These are phyloP conservation scores for Melieria crassipennis DNA, from an alignment of 2,888 invertebrate genomes.

Conservation along the genomic window DNA sequence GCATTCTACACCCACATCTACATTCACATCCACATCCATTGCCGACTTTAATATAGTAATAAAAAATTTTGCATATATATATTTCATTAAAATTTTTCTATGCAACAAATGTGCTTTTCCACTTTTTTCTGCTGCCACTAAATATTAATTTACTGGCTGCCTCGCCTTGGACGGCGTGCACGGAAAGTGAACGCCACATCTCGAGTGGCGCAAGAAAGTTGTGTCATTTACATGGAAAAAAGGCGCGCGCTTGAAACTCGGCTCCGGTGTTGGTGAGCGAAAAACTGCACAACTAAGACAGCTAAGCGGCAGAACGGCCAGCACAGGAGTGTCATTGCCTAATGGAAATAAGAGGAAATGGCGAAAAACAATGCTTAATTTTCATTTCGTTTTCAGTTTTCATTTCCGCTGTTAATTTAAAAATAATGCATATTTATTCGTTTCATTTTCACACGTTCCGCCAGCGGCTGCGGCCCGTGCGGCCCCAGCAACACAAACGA, in stretches of 20 bases:
- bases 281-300: conserved; percentile 7
- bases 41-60: conserved; percentile 24
- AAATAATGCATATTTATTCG: conserved; percentile 56
- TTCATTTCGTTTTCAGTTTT: conserved; percentile 48
- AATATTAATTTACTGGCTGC: not conserved
- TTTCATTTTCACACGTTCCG: conserved; percentile 40
- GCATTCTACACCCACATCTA: not conserved
- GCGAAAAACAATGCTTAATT: conserved; percentile 51
- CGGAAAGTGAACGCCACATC: no score
- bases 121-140: not conserved
- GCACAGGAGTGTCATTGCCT: no score
- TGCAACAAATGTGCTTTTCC: conserved; percentile 2
- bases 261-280: not conserved
- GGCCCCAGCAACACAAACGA: conserved; percentile 6
- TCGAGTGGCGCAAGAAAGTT: no score
- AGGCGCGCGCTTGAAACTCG: not conserved
- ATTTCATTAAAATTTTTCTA: conserved; percentile 26
- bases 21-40: not conserved
- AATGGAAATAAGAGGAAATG: not conserved
- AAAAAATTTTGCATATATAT: conserved; percentile 32
- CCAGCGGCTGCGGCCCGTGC: not conserved
- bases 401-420: conserved; percentile 56
- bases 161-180: no score
- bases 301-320: not conserved
- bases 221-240: no score